These are phyloP conservation scores for Rhinolophus ferrumequinum DNA, from an alignment of 2,113 vertebrate genomes.

Conservation along the genomic window DNA sequence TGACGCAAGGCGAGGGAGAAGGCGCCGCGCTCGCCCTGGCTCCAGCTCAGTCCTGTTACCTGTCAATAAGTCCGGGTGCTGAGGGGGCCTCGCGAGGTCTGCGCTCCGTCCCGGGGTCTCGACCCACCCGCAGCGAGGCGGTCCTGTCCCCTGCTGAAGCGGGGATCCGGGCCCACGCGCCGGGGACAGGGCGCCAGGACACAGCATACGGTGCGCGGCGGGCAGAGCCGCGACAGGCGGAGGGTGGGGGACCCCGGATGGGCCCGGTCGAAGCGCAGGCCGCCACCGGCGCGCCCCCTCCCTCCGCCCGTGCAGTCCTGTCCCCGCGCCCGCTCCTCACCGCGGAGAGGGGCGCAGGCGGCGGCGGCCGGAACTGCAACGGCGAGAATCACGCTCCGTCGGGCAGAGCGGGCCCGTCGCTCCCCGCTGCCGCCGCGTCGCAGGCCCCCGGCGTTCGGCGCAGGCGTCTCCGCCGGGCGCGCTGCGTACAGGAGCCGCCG, in stretches of 20 bases:
- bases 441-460: accelerated
- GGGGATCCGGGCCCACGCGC: accelerated
- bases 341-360: accelerated
- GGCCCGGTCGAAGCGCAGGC: background rate
- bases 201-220: accelerated
- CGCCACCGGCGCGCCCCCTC: background rate
- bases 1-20: too few relatives aligned
- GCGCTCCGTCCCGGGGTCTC: background rate
- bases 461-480: accelerated
- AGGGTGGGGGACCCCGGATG: too few relatives aligned
- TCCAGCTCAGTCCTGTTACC: background rate
- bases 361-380: accelerated
- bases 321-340: background rate
- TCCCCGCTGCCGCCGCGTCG: background rate
- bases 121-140: accelerated
- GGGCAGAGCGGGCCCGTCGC: background rate
- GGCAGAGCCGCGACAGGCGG: background rate
- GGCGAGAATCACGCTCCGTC: background rate
- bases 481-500: background rate
- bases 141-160: background rate
- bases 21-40: background rate
- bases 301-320: background rate
- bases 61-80: accelerated
- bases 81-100: accelerated
- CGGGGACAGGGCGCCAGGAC: accelerated